These are phyloP conservation scores for Druon quercuslanigerum DNA, from an alignment of 1,140 invertebrate species.

Conservation along the genomic window DNA sequence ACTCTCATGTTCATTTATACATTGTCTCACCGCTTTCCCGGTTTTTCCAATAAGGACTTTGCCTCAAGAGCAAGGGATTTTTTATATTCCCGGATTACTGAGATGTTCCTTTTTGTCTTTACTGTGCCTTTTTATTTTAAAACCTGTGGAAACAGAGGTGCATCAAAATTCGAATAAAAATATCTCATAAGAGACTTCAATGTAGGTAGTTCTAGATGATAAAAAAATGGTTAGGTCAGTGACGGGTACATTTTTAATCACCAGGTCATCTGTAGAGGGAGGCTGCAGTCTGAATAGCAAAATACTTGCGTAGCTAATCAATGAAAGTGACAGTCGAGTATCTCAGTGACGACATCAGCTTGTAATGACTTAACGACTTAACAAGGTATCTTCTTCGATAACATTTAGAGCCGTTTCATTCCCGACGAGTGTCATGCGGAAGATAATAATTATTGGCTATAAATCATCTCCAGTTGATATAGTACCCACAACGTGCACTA, in stretches of 20 bases:
- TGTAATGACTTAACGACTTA: slow-evolving; percentile 57
- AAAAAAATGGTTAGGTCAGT: no score
- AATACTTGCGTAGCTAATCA: slow-evolving; percentile 48
- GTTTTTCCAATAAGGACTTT: no score
- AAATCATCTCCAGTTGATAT: slow-evolving; percentile 53
- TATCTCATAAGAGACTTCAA: no score
- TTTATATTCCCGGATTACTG: no score
- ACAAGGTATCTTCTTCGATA: slow-evolving; percentile 43
- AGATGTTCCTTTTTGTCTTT: no score
- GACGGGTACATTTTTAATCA: background rate
- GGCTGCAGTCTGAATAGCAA: background rate
- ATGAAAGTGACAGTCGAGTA: slow-evolving; percentile 40
- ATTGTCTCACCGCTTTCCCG: no score
- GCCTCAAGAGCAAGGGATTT: no score
- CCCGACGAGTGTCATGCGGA: slow-evolving; percentile 38
- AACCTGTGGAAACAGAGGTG: no score
- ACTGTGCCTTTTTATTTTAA: no score
- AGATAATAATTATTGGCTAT: slow-evolving; percentile 55
- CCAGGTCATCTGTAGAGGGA: background rate
- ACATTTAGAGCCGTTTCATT: slow-evolving; percentile 39
- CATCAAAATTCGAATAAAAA: no score
- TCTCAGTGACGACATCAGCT: slow-evolving; percentile 38
- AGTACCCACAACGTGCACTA: slow-evolving; percentile 51
- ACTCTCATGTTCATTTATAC: no score
- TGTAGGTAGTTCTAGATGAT: no score